Base-by-base conservation (phyloP, 2,113 vertebrate species). In the Pogona vitticeps region DNA sequence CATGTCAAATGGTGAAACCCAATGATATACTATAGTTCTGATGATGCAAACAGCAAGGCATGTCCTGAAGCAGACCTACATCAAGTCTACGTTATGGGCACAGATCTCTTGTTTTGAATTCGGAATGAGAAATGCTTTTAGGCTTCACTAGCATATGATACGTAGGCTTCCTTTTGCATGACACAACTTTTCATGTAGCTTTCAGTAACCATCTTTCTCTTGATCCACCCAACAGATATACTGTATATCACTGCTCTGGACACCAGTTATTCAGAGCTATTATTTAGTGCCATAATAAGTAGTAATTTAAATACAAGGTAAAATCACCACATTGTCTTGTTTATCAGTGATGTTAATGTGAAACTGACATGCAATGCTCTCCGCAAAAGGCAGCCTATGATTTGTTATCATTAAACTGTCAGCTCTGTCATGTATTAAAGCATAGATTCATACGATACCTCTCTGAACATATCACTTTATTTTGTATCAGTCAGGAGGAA, bases 351-450 rank as follows among this genome's bases (percentile, higher is more conserved):
- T 96, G 95, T 94, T 96, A 96, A 97, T 97, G 95, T 96, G 95
- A 96, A 95, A 93, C 94, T 96, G 96, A 96, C 33, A 84, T 95
- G 81, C 92, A 93, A 83, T 83, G 92, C 91, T 95, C 94, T 31
- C 94, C 38, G 89, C 88, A 92, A 97, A 97, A 98, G 95, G 96
- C 96, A 97, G 96, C 96, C 97, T 97, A 96, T 97, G 97, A 97
- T 96, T 97, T 96, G 92, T 95, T 96, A 96, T 97, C 97, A 98
- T 98, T 98, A 98, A 97, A 97, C 96, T 97, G 98, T 98, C 98
- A 98, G 96, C 95, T 95, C 93, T 96, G 93, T 94, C 95, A 95
- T 95, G 93, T 95, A 92, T 95, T 96, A 95, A n/a, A 94, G 94
- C 96, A 96, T 93, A 95, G 96, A 97, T 95, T 97, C 96, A 96